Conservation (phyloP, 1,140 invertebrate species). For the Calycopis cecrops region DNA sequence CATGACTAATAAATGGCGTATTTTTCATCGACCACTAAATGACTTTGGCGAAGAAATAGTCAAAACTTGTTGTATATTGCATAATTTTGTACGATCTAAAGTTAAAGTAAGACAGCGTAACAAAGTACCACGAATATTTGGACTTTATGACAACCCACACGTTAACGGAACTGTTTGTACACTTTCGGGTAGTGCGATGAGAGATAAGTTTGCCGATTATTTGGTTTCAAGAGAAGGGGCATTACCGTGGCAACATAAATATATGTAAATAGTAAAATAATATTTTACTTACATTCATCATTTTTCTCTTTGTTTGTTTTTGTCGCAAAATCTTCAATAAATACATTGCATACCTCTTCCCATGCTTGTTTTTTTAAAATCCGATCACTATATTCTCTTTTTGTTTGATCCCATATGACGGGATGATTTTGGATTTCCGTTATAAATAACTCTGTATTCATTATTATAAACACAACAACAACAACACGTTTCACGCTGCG, state of each 20-base stretch:
- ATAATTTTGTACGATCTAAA: conserved; percentile 4
- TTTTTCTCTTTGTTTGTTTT: not conserved
- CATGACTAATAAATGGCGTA: conserved; percentile 1
- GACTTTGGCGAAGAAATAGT: conserved; percentile 2
- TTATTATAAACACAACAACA: too few relatives aligned
- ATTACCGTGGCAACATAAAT: conserved; percentile 1
- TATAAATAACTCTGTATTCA: conserved; percentile 3
- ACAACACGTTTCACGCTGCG: too few relatives aligned
- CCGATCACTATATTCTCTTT: not conserved
- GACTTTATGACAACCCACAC: conserved; percentile 1
- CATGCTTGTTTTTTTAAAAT: conserved; percentile 1
- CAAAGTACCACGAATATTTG: conserved; percentile 1
- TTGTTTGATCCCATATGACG: conserved; percentile 1
- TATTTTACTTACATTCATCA: not conserved
- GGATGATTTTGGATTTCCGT: not conserved
- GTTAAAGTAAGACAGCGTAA: not conserved
- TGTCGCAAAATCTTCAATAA: not conserved
- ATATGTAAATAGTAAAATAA: not conserved
- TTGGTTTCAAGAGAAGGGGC: not conserved
- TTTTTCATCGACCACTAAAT: conserved; percentile 2
- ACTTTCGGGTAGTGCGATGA: not conserved
- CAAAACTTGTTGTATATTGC: conserved; percentile 1
- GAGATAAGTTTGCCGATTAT: not conserved
- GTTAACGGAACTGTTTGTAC: not conserved
- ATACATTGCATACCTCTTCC: conserved; percentile 1